Evolutionary conservation across 2,113 vertebrate species (phyloP).

Genomic region (Phaethornis superciliosus): DNA sequence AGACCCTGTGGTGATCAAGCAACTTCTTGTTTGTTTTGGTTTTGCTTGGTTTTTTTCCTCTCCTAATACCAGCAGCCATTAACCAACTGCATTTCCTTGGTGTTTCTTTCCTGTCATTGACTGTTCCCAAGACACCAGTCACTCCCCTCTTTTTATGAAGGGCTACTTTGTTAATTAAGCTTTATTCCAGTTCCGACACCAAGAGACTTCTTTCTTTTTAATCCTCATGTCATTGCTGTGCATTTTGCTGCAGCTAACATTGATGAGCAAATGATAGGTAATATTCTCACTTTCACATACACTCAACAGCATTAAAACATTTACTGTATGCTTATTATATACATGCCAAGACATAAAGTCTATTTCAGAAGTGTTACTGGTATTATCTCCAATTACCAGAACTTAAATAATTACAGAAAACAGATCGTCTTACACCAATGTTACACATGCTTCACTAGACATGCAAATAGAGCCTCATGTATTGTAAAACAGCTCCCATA

Average conservation of each 20-base stretch:
- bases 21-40: constrained; percentile 41
- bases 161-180: constrained; percentile 42
- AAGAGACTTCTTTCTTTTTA: neutral
- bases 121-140: constrained; percentile 23
- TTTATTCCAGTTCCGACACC: constrained; percentile 34
- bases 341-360: neutral
- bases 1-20: neutral
- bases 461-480: neutral
- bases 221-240: neutral
- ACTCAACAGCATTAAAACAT: neutral
- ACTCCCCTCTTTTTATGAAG: constrained; percentile 1
- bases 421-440: neutral
- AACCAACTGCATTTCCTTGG: neutral
- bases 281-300: neutral
- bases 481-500: neutral
- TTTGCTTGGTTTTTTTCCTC: neutral
- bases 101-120: constrained; percentile 11
- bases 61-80: neutral
- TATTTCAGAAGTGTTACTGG: neutral
- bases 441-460: neutral
- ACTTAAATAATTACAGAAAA: neutral
- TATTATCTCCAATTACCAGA: neutral
- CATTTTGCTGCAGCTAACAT: neutral
- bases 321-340: neutral
- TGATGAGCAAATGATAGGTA: neutral